Evolutionary conservation across 2,888 invertebrate species (phyloP).

Genomic region (Habroteleia sp.): DNA sequence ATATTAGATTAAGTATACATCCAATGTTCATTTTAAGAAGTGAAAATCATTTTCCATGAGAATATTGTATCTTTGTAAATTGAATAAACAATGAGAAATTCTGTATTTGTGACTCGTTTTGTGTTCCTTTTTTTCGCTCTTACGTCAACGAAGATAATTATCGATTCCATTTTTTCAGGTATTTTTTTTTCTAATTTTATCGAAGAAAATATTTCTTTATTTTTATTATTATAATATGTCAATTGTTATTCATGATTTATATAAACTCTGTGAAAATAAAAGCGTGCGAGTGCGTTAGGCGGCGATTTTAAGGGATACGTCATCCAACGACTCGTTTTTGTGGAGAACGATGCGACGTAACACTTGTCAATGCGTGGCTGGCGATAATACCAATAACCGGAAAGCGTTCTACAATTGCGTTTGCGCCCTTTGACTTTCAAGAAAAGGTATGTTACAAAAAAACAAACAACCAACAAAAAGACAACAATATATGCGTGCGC

Average conservation of each 20-base stretch:
- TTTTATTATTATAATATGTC: slow-evolving; percentile 3
- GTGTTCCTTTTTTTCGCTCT: slow-evolving; percentile 43
- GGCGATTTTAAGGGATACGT: slow-evolving; percentile 61
- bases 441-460: slow-evolving; percentile 77
- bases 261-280: slow-evolving; percentile 20
- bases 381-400: slow-evolving; percentile 75
- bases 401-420: slow-evolving; percentile 77
- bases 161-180: slow-evolving; percentile 30
- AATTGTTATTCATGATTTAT: slow-evolving; percentile 8
- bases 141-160: slow-evolving; percentile 22
- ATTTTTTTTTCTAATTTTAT: slow-evolving; percentile 8
- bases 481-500: slow-evolving; percentile 70
- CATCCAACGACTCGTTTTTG: slow-evolving; percentile 68
- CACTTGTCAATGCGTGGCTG: slow-evolving; percentile 74
- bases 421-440: slow-evolving; percentile 78
- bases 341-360: slow-evolving; percentile 71
- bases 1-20: slow-evolving; percentile 34
- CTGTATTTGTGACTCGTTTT: slow-evolving; percentile 53
- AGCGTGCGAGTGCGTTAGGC: slow-evolving; percentile 72
- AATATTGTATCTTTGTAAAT: slow-evolving; percentile 55
- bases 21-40: slow-evolving; percentile 34
- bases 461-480: slow-evolving; percentile 57
- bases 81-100: slow-evolving; percentile 50
- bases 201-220: neutral
- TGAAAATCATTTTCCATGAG: slow-evolving; percentile 49